Evolutionary conservation across 2,888 invertebrate genomes (phyloP).

Genomic region (Coremacera marginata): DNA sequence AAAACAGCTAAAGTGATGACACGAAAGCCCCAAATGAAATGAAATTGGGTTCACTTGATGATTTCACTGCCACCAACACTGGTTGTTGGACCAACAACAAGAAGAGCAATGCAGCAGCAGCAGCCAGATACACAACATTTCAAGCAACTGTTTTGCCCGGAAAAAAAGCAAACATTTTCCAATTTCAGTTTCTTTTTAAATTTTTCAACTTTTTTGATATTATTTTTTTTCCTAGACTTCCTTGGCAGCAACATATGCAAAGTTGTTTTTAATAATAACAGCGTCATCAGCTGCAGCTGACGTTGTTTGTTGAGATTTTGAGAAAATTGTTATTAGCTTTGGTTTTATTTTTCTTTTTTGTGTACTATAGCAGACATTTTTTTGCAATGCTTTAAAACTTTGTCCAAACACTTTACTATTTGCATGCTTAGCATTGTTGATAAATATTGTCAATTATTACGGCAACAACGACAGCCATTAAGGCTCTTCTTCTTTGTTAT

Average conservation of each 20-base stretch:
- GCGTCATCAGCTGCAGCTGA: not conserved
- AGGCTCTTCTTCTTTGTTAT: no score
- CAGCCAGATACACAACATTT: constrained; percentile 26
- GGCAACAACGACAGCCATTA: no score
- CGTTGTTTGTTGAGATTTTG: no score
- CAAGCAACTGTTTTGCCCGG: constrained; percentile 34
- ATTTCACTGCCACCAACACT: constrained; percentile 8
- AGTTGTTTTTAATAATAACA: constrained; percentile 6
- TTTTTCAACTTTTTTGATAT: not conserved
- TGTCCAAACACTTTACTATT: not conserved
- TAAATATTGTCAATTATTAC: not conserved
- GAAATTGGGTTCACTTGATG: constrained; percentile 14
- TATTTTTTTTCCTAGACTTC: not conserved
- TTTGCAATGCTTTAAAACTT: not conserved
- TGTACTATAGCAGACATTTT: not conserved
- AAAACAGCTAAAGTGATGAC: constrained; percentile 22
- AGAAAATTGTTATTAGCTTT: not conserved
- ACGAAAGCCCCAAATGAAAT: constrained; percentile 25
- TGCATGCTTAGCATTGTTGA: not conserved
- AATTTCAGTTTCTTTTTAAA: constrained; percentile 26
- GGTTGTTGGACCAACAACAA: not conserved
- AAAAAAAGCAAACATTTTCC: constrained; percentile 28
- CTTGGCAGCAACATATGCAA: constrained; percentile 22
- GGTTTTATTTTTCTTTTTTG: not conserved
- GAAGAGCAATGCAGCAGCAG: constrained; percentile 9